Evolutionary conservation across 2,797 vertebrate species (phyloP), one percentile per base, ranked within the genome.

Genomic region (Tokudaia muenninki): DNA sequence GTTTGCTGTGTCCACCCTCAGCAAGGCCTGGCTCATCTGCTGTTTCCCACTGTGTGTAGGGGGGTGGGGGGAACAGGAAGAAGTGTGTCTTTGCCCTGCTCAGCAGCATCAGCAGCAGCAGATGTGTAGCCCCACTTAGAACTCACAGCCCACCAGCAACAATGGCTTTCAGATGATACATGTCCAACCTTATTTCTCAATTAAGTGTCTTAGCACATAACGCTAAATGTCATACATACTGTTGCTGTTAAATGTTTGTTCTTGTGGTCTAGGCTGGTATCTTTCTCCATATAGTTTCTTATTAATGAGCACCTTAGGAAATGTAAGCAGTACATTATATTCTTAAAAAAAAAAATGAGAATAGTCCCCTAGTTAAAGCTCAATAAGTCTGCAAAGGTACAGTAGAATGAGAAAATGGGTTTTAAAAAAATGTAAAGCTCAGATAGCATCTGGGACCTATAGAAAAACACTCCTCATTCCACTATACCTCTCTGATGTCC

Each of bases 301-400:
- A 93, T 47, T 67, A 74, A 77, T 31, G n/a, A 50, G 29, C 74
- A 78, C n/a, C 41, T 89, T 34, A 79, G 72, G n/a, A 96, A 96
- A 93, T 67, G 4, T 55, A 78, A 12, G 6, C 90, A 59, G 8
- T 26, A 70, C 6, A 72, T 14, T 4, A 41, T 77, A 89, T 57
- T 93, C 44, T 90, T n/a, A n/a, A n/a, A n/a, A n/a, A 3, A 96
- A 50, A 65, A 90, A 79, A 92, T 70, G 13, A 29, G 1, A 93
- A 78, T 3, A 83, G 52, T 24, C 26, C 80, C 59, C 74, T 79
- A 47, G 65, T 90, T 94, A 70, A 90, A 47, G 14, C 34, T 47
- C 34, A 63, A 0, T 50, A 94, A 87, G 31, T 74, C 26, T 78
- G 13, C 57, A 92, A 65, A 83, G 77, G 31, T n/a, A 90, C 1